Percentiles rank a stretch among this genome's conserved stretches.
These are phyloP conservation scores for Podocnemis expansa DNA, from an alignment of 2,113 vertebrate genomes.

Conservation along the genomic window DNA sequence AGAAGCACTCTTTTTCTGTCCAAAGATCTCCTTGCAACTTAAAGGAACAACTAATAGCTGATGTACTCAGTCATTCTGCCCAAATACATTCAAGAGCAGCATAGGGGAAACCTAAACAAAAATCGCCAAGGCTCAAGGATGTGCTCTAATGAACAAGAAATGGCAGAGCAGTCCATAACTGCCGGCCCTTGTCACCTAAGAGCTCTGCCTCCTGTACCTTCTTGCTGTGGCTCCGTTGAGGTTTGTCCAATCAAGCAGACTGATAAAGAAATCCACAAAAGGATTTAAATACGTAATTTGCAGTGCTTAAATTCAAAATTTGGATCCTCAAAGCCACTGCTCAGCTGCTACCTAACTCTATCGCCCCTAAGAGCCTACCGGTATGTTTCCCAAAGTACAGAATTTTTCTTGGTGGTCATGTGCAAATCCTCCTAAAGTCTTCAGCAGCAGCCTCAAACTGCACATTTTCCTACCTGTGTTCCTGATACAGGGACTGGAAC, in stretches of 20 bases:
- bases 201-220: accelerated
- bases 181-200: not conserved
- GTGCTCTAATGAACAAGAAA: not conserved
- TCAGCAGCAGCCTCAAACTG: not conserved
- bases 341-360: not conserved
- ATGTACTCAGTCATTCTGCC: no score
- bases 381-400: not conserved
- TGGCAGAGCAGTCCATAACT: not conserved
- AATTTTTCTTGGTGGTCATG: not conserved
- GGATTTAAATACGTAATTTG: not conserved
- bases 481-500: not conserved
- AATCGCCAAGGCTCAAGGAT: not conserved
- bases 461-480: not conserved
- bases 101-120: not conserved
- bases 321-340: not conserved
- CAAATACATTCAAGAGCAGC: no score
- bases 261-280: not conserved
- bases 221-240: not conserved
- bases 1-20: not conserved
- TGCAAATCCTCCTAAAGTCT: not conserved
- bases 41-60: no score
- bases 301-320: not conserved
- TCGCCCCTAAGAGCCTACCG: not conserved
- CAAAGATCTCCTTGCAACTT: no score
- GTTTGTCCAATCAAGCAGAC: not conserved